Evolutionary conservation across 2,797 vertebrate species (phyloP).

Genomic region (Rhinatrema bivittatum): DNA sequence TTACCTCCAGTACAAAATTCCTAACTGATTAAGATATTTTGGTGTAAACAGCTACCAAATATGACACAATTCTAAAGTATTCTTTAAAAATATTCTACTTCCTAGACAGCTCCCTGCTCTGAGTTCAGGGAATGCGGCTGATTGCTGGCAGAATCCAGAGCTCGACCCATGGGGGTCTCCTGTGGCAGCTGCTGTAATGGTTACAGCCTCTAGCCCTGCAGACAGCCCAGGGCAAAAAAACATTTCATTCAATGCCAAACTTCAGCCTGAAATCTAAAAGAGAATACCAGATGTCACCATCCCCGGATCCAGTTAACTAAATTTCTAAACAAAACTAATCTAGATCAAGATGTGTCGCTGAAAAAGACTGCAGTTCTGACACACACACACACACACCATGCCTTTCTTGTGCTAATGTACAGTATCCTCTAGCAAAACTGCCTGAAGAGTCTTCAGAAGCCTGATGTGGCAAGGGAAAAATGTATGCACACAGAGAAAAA

Average conservation of each 20-base stretch:
- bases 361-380: constrained; percentile 18
- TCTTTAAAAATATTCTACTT: not conserved
- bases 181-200: constrained; percentile 65
- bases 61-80: not conserved
- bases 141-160: constrained; percentile 29
- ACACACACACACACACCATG: too few species aligned
- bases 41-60: not conserved
- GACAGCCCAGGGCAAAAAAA: constrained; percentile 76
- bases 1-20: not conserved
- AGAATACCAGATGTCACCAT: constrained; percentile 41
- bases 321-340: constrained; percentile 4
- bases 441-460: too few species aligned
- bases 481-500: too few species aligned
- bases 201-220: constrained; percentile 69
- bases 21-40: too few species aligned
- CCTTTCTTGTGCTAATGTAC: too few species aligned
- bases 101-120: not conserved
- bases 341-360: constrained; percentile 19
- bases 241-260: constrained; percentile 67
- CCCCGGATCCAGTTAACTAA: constrained; percentile 16
- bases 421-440: too few species aligned
- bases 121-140: constrained; percentile 25
- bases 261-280: constrained; percentile 49
- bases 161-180: constrained; percentile 53
- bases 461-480: too few species aligned